Percentiles rank a stretch among this genome's conserved stretches.
Evolutionary conservation across 2,113 vertebrate genomes (phyloP).

Genomic region (Hyperoodon ampullatus): DNA sequence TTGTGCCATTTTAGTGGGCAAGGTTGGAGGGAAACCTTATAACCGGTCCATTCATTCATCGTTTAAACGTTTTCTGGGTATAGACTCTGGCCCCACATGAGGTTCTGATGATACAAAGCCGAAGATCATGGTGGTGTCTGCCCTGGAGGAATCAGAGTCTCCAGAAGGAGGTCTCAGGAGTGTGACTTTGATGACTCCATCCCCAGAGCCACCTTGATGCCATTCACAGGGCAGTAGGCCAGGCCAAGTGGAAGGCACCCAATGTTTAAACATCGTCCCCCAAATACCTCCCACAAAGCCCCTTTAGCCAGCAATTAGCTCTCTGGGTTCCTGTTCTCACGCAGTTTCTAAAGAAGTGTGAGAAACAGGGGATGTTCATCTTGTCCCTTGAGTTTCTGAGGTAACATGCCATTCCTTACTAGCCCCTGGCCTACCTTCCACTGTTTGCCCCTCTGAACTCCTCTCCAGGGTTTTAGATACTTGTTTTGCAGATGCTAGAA

Average conservation of each 20-base stretch:
- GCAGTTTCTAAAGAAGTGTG: not conserved
- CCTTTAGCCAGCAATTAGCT: not conserved
- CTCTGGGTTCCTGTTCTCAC: not conserved
- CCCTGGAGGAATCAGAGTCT: not conserved
- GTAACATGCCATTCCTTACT: not conserved
- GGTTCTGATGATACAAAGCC: not conserved
- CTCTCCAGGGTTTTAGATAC: not conserved
- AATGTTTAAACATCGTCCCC: not conserved
- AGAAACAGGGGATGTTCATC: not conserved
- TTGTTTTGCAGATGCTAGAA: not conserved
- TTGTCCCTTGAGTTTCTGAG: constrained; percentile 10
- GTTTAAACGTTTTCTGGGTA: not conserved
- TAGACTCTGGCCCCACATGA: not conserved
- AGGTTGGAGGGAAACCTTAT: not conserved
- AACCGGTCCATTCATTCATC: not conserved
- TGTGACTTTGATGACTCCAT: not conserved
- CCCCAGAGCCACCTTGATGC: not conserved
- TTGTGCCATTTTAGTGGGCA: not conserved
- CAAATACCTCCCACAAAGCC: not conserved
- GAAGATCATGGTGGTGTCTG: not conserved
- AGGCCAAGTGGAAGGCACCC: not conserved
- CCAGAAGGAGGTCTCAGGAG: not conserved
- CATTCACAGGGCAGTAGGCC: not conserved
- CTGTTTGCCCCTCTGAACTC: constrained; percentile 25
- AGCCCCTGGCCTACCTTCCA: not conserved